Evolutionary conservation across 92 coral and sea anemone species (phyloP), one percentile per base, ranked within the genome.

Genomic region (Porites lobata): DNA sequence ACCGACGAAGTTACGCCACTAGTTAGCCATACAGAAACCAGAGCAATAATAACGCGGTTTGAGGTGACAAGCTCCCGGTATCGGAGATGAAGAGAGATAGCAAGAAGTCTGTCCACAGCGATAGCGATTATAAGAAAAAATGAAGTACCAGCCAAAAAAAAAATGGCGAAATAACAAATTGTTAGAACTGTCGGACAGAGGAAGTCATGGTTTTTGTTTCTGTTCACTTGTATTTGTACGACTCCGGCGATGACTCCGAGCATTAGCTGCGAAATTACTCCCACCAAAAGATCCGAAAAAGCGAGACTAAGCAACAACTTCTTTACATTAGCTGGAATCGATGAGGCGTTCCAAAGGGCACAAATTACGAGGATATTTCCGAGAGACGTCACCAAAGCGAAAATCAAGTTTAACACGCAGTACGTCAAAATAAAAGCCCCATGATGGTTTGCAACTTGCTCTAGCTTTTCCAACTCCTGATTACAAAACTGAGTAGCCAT

Each of bases 1-100:
- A 59, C 47, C 13, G 69, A 10, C 63, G 82, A 26, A 32, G 54
- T 9, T 47, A 79, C 14, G 38, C 9, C 56, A 26, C 84, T 79
- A 19, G 67, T 52, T 11, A 77, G 13, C 92, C 92, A 84, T 8
- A 78, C 54, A 51, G 20, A 43, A 14, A 57, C 72, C 22, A 89
- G 65, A 19, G 87, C 32, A 13, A 78, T 61, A 7, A 24, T 6
- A 72, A 69, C 81, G 3, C 89, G 89, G n/a, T 58, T 77, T 50
- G 73, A 17, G 1, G 89, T 89, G 13, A 84, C 56, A 21, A 89
- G 61, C 19, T 63, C 69, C 22, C 82, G 87, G 19, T 88, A 88
- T 56, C 92, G 65, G 3, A 88, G 58, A 22, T 88, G 92, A 38
- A 88, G 84, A n/a, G 72, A 72, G 26, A 89, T 29, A 53, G 92